A percentile compares a stretch with the other conserved stretches of the same genome.
Evolutionary conservation across 2,113 vertebrate genomes (phyloP).

Genomic region (Prolemur simus): DNA sequence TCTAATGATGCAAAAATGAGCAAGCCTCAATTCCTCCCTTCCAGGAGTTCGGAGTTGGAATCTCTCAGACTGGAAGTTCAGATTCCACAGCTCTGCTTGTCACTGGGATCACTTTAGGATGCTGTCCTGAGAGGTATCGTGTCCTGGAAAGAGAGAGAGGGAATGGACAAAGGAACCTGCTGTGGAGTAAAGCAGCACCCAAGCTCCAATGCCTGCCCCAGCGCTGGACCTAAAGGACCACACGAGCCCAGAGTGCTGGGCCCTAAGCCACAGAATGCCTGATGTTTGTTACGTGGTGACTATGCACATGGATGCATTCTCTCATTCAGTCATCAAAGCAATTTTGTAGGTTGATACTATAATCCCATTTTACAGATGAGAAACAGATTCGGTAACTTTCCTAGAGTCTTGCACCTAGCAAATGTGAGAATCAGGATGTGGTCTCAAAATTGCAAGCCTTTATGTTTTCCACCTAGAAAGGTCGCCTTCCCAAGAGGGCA

Average conservation of each 20-base stretch:
- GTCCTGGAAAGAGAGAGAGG: neutral
- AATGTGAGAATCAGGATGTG: neutral
- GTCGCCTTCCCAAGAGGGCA: neutral
- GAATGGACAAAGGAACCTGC: neutral
- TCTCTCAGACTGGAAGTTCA: neutral
- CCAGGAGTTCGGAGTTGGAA: neutral
- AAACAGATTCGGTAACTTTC: neutral
- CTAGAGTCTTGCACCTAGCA: neutral
- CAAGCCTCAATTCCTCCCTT: neutral
- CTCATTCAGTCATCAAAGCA: neutral
- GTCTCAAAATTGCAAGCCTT: neutral
- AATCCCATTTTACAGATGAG: neutral
- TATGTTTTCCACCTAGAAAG: neutral
- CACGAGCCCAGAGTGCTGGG: too few relatives aligned
- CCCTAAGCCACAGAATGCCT: neutral
- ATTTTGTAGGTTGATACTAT: neutral
- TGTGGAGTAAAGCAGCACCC: neutral
- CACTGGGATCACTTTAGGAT: neutral
- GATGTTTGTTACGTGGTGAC: neutral
- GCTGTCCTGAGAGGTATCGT: accelerated
- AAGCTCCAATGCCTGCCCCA: neutral
- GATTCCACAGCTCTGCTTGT: neutral
- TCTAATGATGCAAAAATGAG: neutral
- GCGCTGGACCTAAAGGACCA: neutral
- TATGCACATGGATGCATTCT: too few relatives aligned